A percentile compares a stretch with the other conserved stretches of the same genome.
Evolutionary conservation across 2,888 invertebrate species (phyloP).

Genomic region (Phyto melanocephala): DNA sequence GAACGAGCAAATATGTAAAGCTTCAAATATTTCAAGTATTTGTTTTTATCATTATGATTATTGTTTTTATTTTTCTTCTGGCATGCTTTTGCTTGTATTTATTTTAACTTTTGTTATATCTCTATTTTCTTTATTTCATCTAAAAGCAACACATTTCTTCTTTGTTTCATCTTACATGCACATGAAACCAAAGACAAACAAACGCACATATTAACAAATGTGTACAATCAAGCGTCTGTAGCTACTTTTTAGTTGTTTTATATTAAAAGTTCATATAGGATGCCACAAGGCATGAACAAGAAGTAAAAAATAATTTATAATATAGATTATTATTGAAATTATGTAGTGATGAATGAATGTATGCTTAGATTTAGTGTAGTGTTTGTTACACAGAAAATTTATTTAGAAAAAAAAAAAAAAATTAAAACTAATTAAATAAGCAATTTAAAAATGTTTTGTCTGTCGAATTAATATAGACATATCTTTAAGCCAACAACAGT

Average conservation of each 20-base stretch:
- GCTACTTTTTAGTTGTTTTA: slow-evolving; percentile 31
- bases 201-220: neutral
- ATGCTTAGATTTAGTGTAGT: neutral
- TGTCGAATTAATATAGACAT: too few species aligned
- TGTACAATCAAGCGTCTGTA: neutral
- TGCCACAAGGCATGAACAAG: slow-evolving; percentile 21
- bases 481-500: too few species aligned
- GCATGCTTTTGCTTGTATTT: slow-evolving; percentile 50
- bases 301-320: neutral
- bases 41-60: slow-evolving; percentile 59
- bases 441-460: too few species aligned
- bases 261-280: slow-evolving; percentile 40
- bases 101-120: slow-evolving; percentile 31
- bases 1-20: neutral
- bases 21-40: slow-evolving; percentile 48
- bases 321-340: slow-evolving; percentile 20
- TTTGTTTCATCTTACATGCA: slow-evolving; percentile 23
- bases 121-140: neutral
- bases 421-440: too few species aligned
- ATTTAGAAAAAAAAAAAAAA: too few species aligned
- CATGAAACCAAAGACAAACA: neutral
- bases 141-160: slow-evolving; percentile 9
- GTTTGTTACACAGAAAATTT: neutral
- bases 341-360: neutral
- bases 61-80: slow-evolving; percentile 60